Conservation (phyloP, 2,113 vertebrate genomes). For the Lutjanus erythropterus region DNA sequence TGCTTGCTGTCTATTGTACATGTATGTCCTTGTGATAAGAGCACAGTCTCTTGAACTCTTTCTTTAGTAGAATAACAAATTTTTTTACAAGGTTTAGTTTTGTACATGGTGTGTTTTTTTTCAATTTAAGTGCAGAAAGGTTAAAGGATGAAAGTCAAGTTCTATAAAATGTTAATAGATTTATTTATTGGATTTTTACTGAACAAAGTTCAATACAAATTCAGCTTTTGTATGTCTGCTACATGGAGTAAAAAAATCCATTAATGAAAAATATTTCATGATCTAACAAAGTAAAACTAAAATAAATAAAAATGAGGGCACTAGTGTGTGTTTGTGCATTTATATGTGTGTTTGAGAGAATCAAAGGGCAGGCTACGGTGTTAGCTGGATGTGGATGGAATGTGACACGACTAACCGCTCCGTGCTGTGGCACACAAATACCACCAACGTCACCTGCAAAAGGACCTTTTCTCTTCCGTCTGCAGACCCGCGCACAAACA, state of each 20-base stretch:
- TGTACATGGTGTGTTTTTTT: background rate
- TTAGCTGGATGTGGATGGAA: conserved; percentile 63
- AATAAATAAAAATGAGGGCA: background rate
- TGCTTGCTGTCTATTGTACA: background rate
- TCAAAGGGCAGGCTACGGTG: conserved; percentile 46
- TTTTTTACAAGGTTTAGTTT: background rate
- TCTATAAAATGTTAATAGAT: no score
- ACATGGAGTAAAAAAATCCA: background rate
- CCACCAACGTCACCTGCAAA: conserved; percentile 49
- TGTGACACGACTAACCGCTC: conserved; percentile 66
- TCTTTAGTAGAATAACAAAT: background rate
- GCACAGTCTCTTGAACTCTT: background rate
- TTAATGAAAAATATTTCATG: background rate
- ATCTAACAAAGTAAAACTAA: background rate
- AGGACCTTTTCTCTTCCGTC: conserved; percentile 45
- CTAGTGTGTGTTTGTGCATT: conserved; percentile 2
- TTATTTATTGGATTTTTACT: no score
- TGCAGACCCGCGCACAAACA: background rate
- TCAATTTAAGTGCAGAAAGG: background rate
- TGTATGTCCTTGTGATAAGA: background rate
- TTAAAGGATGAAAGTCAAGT: background rate
- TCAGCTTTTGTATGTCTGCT: background rate
- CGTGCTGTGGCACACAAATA: conserved; percentile 55
- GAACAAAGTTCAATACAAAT: no score
- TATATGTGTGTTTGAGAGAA: conserved; percentile 38